Evolutionary conservation across 1,140 invertebrate genomes (phyloP).

Genomic region (Aphidius gifuensis): DNA sequence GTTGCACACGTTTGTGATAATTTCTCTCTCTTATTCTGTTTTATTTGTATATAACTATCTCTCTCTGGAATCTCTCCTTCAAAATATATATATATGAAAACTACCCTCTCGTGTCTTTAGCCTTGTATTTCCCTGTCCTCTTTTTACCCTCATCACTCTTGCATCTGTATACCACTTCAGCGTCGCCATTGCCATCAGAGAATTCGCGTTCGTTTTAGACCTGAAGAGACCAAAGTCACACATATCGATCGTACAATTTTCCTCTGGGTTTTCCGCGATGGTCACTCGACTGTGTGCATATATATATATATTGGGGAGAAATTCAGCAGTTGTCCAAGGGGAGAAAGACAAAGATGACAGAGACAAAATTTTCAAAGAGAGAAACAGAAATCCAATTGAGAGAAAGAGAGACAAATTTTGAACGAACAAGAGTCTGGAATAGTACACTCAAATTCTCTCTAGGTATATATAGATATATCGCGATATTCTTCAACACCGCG

Average conservation of each 20-base stretch:
- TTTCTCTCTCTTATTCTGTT: not conserved
- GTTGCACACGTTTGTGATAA: slow-evolving; percentile 39
- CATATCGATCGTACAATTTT: slow-evolving; percentile 56
- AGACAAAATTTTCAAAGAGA: not conserved
- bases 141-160: slow-evolving; percentile 15
- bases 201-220: slow-evolving; percentile 40
- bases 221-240: slow-evolving; percentile 47
- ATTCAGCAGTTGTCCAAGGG: not conserved
- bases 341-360: too few relatives aligned
- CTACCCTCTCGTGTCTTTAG: too few relatives aligned
- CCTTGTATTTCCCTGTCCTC: slow-evolving; percentile 10
- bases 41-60: too few relatives aligned
- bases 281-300: slow-evolving; percentile 34
- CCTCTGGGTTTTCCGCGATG: slow-evolving; percentile 53
- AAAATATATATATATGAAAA: too few relatives aligned
- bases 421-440: too few relatives aligned
- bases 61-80: too few relatives aligned
- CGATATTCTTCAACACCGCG: slow-evolving; percentile 31
- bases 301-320: slow-evolving; percentile 13
- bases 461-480: slow-evolving; percentile 10
- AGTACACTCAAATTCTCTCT: too few relatives aligned
- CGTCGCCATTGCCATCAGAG: too few relatives aligned
- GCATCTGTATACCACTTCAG: not conserved
- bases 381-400: slow-evolving; percentile 16
- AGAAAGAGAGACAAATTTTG: too few relatives aligned